These are phyloP conservation scores for Calameuta pallipes DNA, from an alignment of 2,888 invertebrate genomes.

Conservation along the genomic window DNA sequence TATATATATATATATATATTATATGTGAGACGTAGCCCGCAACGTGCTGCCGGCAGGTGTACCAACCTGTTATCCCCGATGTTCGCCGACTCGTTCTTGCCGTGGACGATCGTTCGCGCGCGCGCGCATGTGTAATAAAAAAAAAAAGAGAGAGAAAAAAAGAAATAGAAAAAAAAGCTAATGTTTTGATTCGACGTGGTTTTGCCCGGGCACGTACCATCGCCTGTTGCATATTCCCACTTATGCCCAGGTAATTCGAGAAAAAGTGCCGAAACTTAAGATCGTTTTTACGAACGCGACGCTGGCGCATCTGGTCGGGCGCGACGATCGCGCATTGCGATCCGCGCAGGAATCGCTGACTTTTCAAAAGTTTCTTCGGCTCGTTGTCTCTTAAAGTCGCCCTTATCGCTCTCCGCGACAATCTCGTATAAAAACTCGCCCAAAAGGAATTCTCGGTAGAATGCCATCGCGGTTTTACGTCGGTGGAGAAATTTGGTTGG, in stretches of 20 bases:
- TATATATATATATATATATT: neutral
- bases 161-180: conserved; percentile 29
- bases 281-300: conserved; percentile 34
- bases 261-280: conserved; percentile 40
- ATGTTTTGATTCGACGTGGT: conserved; percentile 32
- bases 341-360: conserved; percentile 29
- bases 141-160: neutral
- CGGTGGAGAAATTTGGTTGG: too few species aligned
- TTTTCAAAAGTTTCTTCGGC: conserved; percentile 1
- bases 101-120: conserved; percentile 2
- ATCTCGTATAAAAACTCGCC: neutral
- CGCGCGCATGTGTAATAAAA: neutral
- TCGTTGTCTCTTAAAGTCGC: conserved; percentile 46
- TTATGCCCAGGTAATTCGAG: conserved; percentile 24
- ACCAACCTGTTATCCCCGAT: conserved; percentile 39
- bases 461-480: neutral
- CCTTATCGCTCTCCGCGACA: neutral
- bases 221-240: neutral
- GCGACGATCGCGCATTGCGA: conserved; percentile 12
- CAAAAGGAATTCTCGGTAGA: neutral
- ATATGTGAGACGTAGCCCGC: neutral
- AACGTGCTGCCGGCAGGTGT: conserved; percentile 42
- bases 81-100: conserved; percentile 30
- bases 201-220: neutral
- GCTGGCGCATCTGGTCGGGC: conserved; percentile 24